Evolutionary conservation across 1,140 invertebrate genomes (phyloP).

Genomic region (Bombus ignitus): DNA sequence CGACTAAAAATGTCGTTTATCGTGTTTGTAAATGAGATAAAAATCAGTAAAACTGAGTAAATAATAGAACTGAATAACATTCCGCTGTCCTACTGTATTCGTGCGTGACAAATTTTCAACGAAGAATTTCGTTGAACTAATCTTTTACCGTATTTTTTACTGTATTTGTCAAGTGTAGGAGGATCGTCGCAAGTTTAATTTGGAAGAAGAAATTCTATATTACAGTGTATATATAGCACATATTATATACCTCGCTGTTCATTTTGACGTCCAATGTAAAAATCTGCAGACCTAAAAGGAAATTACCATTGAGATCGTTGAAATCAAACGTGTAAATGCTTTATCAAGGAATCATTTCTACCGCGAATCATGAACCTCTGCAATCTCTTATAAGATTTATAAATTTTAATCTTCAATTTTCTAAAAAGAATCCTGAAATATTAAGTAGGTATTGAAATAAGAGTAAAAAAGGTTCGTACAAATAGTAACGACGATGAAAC

Average conservation of each 20-base stretch:
- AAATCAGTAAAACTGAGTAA: neutral
- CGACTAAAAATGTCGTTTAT: slow-evolving; percentile 25
- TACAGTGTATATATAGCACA: neutral
- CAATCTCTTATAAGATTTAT: no score
- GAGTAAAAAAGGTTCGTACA: slow-evolving; percentile 73
- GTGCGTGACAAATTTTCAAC: neutral
- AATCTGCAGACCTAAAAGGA: slow-evolving; percentile 69
- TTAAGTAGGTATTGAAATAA: neutral
- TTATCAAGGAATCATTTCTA: neutral
- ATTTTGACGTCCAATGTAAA: slow-evolving; percentile 56
- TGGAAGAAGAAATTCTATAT: neutral
- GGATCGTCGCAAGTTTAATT: no score
- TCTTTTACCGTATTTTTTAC: no score
- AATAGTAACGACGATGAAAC: slow-evolving; percentile 84
- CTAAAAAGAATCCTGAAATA: neutral
- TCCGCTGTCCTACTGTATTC: no score
- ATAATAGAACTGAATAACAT: neutral
- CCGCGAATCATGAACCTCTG: no score
- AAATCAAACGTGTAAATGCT: neutral
- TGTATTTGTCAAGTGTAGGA: no score
- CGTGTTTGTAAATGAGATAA: neutral
- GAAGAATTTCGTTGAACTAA: neutral
- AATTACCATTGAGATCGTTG: neutral
- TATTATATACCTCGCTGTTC: slow-evolving; percentile 47
- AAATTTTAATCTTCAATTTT: neutral